Percentiles rank a stretch among this genome's conserved stretches.
These are phyloP conservation scores for Rhamnusium bicolor DNA, from an alignment of 2,888 invertebrate species.

Conservation along the genomic window DNA sequence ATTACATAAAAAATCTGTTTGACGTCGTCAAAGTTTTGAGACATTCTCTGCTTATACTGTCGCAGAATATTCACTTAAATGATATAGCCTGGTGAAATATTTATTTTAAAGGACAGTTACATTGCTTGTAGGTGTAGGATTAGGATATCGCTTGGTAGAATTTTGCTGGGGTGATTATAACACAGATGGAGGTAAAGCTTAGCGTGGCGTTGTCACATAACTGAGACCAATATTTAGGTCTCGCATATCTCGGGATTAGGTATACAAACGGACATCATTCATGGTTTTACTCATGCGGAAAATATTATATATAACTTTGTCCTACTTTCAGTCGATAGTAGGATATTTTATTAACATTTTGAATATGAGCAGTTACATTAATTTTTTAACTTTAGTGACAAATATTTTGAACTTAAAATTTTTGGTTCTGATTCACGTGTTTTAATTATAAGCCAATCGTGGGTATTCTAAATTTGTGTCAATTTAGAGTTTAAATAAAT, in stretches of 20 bases:
- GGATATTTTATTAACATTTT: not conserved
- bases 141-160: not conserved
- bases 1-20: no score
- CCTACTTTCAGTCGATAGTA: not conserved
- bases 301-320: not conserved
- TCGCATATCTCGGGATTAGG: constrained; percentile 34
- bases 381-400: no score
- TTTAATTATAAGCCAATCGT: no score
- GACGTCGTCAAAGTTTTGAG: no score
- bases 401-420: no score
- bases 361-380: no score
- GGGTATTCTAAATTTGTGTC: no score
- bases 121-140: not conserved
- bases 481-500: no score
- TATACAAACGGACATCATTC: constrained; percentile 10
- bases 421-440: no score
- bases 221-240: constrained; percentile 14
- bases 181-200: constrained; percentile 33
- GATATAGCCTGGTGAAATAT: not conserved
- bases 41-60: no score
- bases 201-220: constrained; percentile 43
- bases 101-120: not conserved
- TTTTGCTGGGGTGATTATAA: constrained; percentile 32
- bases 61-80: not conserved
- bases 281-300: not conserved